These are phyloP conservation scores for Peromyscus maniculatus DNA, from an alignment of 2,113 vertebrate genomes.

Conservation along the genomic window DNA sequence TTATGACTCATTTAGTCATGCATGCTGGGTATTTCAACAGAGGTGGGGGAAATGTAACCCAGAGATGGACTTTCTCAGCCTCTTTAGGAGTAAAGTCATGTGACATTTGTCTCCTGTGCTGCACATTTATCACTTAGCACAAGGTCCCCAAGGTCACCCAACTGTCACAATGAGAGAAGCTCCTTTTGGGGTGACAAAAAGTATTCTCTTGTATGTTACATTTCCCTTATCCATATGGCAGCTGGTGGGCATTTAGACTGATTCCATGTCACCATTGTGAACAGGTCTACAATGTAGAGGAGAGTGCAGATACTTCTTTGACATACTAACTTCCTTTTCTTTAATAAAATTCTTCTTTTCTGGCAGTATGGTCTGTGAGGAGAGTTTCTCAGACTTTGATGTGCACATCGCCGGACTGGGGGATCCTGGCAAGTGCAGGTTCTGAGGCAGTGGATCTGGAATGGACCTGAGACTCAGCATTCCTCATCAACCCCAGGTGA, in stretches of 20 bases:
- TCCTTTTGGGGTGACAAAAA: not conserved
- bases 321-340: not conserved
- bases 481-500: not conserved
- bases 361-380: not conserved
- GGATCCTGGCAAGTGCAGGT: not conserved
- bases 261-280: not conserved
- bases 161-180: not conserved
- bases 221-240: not conserved
- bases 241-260: not conserved
- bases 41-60: not conserved
- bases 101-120: not conserved
- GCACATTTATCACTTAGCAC: not conserved
- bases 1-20: not conserved
- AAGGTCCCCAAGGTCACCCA: not conserved
- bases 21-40: not conserved
- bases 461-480: not conserved
- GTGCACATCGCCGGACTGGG: fast-evolving
- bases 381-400: not conserved
- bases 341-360: not conserved
- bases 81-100: not conserved
- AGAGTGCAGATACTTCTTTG: not conserved
- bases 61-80: not conserved
- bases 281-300: not conserved
- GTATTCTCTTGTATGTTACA: no score
- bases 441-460: not conserved